Percentiles rank a stretch among this genome's conserved stretches.
Evolutionary conservation across 2,797 vertebrate species (phyloP).

Genomic region (Tadarida brasiliensis): DNA sequence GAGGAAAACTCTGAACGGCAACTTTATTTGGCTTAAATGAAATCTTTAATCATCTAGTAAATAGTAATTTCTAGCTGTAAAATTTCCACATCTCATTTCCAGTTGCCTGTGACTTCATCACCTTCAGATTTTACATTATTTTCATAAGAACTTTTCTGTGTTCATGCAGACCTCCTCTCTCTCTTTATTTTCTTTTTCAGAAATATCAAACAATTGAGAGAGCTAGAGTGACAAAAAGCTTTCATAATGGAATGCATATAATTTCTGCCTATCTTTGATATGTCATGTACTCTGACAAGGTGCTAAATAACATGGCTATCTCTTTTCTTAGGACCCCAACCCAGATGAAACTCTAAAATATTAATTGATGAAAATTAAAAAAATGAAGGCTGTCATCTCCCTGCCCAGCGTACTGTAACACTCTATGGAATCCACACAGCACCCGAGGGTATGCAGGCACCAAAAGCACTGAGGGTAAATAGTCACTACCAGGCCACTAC

Average conservation of each 20-base stretch:
- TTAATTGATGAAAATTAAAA: neutral
- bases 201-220: neutral
- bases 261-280: neutral
- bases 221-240: neutral
- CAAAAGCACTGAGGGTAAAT: neutral
- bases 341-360: conserved; percentile 15
- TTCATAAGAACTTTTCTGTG: neutral
- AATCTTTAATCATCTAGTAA: neutral
- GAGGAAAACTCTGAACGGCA: neutral
- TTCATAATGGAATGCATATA: neutral
- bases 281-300: neutral
- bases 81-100: neutral
- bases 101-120: neutral
- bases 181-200: neutral
- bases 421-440: neutral
- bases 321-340: neutral
- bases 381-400: neutral
- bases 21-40: neutral
- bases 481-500: neutral
- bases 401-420: neutral
- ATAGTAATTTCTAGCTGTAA: neutral
- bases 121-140: neutral
- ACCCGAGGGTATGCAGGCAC: neutral
- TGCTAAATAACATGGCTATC: neutral
- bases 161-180: neutral